phyloP scores from a whole-genome alignment of 2,888 invertebrate genomes.

The Mactromeris polynyma region DNA sequence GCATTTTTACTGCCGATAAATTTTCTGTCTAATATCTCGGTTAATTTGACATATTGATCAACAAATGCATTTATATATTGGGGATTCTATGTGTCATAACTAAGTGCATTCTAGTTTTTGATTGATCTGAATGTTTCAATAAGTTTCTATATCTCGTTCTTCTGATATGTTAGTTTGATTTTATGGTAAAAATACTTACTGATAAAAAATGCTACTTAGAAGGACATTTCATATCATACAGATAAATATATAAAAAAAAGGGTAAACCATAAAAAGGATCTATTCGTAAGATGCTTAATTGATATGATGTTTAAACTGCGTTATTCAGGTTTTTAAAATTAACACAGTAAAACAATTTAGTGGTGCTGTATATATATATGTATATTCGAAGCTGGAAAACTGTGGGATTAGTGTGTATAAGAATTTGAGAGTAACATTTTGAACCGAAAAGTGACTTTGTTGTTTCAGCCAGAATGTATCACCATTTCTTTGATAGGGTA shows the following conservation, averaged over 20 bases:
- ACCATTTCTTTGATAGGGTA: slow-evolving; percentile 62
- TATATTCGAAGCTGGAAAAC: too few relatives aligned
- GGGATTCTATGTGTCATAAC: not conserved
- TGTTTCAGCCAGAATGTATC: slow-evolving; percentile 48
- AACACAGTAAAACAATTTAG: too few relatives aligned
- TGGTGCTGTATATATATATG: too few relatives aligned
- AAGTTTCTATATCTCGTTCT: not conserved
- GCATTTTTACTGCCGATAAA: not conserved
- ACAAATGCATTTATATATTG: not conserved
- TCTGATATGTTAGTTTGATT: not conserved
- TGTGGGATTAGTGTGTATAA: too few relatives aligned
- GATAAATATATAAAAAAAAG: too few relatives aligned
- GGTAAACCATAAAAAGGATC: too few relatives aligned
- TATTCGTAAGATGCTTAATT: too few relatives aligned
- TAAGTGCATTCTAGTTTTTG: not conserved
- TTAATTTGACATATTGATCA: slow-evolving; percentile 15
- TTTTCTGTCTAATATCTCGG: not conserved
- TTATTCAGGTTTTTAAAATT: too few relatives aligned
- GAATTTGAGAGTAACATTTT: not conserved
- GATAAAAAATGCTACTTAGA: not conserved
- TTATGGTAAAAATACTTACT: not conserved
- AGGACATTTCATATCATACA: not conserved
- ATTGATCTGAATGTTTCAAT: not conserved
- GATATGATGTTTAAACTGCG: too few relatives aligned
- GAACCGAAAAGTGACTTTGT: not conserved